phyloP scores from a whole-genome alignment of 2,888 invertebrate species.

The Andricus quercusramuli region DNA sequence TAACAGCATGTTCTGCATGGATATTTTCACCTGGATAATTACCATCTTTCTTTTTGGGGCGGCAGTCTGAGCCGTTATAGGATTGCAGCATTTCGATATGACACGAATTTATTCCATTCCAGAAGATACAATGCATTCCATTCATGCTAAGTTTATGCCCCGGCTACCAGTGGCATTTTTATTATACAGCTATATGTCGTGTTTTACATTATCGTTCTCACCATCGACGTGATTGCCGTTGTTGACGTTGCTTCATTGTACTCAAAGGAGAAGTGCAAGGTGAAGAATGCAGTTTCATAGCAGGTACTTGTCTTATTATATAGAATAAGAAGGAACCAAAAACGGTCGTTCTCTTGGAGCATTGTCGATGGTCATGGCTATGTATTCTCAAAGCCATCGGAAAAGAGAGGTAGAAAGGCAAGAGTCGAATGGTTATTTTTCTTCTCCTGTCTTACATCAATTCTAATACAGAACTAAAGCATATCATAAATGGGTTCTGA shows the following conservation, averaged over 20 bases:
- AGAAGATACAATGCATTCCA: background rate
- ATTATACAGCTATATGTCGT: background rate
- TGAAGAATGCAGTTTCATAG: background rate
- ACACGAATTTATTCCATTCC: too few species aligned
- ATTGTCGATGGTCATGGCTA: background rate
- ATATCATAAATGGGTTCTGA: too few species aligned
- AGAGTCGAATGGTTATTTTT: background rate
- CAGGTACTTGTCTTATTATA: background rate
- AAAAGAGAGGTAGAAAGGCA: background rate
- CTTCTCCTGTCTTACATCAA: too few species aligned
- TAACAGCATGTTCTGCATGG: too few species aligned
- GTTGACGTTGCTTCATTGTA: background rate
- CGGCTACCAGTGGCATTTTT: background rate
- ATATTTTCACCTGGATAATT: too few species aligned
- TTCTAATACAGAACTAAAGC: too few species aligned
- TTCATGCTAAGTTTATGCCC: background rate
- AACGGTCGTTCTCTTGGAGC: background rate
- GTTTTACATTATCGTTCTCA: background rate
- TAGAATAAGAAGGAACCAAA: too few species aligned
- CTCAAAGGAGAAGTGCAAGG: background rate
- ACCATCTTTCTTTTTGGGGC: too few species aligned
- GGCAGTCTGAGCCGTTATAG: too few species aligned
- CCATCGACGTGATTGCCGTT: background rate
- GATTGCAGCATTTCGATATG: too few species aligned
- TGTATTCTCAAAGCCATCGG: background rate